Base-by-base conservation (phyloP, 1,140 invertebrate genomes). In the Homarus americanus region DNA sequence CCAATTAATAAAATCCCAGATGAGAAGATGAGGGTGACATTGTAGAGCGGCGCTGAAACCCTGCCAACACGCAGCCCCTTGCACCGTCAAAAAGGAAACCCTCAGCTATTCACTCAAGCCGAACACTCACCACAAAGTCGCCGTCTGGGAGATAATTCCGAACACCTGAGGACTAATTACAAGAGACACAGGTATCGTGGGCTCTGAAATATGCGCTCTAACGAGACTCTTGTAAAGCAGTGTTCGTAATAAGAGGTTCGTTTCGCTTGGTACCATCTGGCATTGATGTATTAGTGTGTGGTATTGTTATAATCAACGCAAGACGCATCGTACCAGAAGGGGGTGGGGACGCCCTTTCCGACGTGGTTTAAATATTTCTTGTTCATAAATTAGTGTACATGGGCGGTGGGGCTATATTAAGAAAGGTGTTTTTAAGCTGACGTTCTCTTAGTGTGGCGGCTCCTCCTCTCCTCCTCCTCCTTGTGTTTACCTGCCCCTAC, bases 341-440 rank as follows among this genome's bases (percentile, higher is more conserved):
- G 84, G 9, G 80, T 34, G 79, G 49, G 28, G 49, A 5, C n/a
- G 20, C 38, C 72, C 63, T 90, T 90, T n/a, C 38, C 80, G 32
- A 84, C 88, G 72, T 76, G 88, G 44, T 90, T 84, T 90, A 84
- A 90, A 90, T 90, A 90, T 76, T 90, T 90, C 34, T 63, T 76
- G 58, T 90, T 90, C 88, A 90, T 90, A 90, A 90, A 90, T 90
- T 90, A 90, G 73, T 72, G 41, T 82, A 90, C 88, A 76, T 78
- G 88, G 88, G 80, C 88, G 79, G 80, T 72, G 53, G 38, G 72
- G 80, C 41, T 82, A 84, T 58, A 90, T 73, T 82, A 53, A 83
- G 69, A 58, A 7, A 9, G 49, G 63, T 38, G 82, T 32, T 66
- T 38, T 38, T 32, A 36, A 15, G 44, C 15, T 15, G 44, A 49